phyloP scores from a whole-genome alignment of 2,888 invertebrate species.

The Mythimna albipuncta region DNA sequence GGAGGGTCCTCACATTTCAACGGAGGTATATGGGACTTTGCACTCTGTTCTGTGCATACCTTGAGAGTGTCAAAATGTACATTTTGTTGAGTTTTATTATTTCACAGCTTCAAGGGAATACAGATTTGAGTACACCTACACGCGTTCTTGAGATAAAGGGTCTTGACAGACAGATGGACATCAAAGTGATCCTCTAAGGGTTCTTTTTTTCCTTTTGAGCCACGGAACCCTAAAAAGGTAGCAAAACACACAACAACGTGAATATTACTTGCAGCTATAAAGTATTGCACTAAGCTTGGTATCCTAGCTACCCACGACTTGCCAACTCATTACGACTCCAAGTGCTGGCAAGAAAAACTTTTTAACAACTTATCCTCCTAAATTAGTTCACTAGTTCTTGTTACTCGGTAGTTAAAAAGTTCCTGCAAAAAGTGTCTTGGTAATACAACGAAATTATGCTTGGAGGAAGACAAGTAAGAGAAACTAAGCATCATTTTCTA shows the following conservation, averaged over 20 bases:
- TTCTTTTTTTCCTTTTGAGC: no score
- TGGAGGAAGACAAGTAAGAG: not conserved
- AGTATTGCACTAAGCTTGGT: slow-evolving; percentile 27
- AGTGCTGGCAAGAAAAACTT: slow-evolving; percentile 37
- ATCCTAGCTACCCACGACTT: slow-evolving; percentile 26
- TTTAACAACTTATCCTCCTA: slow-evolving; percentile 37
- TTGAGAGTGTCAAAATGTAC: no score
- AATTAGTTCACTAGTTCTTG: slow-evolving; percentile 50
- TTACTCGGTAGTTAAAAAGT: slow-evolving; percentile 38
- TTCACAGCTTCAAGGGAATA: no score
- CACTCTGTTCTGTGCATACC: no score
- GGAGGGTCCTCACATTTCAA: no score
- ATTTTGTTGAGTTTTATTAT: no score
- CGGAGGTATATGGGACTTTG: no score
- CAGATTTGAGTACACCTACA: no score
- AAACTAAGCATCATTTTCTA: not conserved
- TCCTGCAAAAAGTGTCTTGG: slow-evolving; percentile 20
- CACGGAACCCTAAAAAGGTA: not conserved
- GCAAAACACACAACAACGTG: slow-evolving; percentile 5
- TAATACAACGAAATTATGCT: slow-evolving; percentile 35
- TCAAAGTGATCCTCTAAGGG: no score
- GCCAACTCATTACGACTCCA: slow-evolving; percentile 41
- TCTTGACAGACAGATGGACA: no score
- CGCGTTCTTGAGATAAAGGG: no score
- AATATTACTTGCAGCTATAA: slow-evolving; percentile 16